Percentiles rank a stretch among this genome's conserved stretches.
Conservation (phyloP, 2,113 vertebrate species). For the Petrocephalus zakoni region DNA sequence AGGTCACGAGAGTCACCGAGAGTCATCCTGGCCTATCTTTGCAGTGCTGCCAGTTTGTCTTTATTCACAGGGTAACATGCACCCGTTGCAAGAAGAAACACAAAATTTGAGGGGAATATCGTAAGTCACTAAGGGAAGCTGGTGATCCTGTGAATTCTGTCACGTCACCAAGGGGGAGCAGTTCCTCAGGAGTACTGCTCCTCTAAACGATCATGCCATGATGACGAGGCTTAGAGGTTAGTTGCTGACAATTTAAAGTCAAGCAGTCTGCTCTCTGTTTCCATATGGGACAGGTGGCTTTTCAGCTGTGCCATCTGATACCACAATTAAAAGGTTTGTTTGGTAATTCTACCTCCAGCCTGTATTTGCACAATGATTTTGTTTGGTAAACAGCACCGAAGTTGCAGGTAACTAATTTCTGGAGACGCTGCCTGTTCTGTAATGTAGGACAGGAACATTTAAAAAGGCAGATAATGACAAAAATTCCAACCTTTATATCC, state of each 20-base stretch:
- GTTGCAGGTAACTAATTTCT: neutral
- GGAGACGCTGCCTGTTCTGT: neutral
- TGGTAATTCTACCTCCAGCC: neutral
- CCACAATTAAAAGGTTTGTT: neutral
- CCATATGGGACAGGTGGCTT: neutral
- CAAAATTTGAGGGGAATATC: neutral
- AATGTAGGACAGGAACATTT: neutral
- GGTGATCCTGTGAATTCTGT: neutral
- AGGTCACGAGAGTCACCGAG: neutral
- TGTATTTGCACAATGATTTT: neutral
- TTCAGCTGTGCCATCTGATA: neutral
- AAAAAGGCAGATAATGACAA: neutral
- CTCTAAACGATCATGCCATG: neutral
- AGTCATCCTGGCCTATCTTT: neutral
- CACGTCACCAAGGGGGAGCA: neutral
- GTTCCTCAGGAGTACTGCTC: neutral
- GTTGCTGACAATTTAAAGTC: conserved; percentile 5
- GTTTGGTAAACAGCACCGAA: neutral
- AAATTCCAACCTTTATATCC: neutral
- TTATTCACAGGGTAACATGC: neutral
- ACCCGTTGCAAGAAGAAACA: neutral
- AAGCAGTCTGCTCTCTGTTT: neutral
- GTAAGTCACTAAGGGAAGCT: neutral
- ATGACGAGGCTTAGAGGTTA: neutral
- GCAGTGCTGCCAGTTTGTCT: neutral